Evolutionary conservation across 2,888 invertebrate species (phyloP).

Genomic region (Penaeus monodon): DNA sequence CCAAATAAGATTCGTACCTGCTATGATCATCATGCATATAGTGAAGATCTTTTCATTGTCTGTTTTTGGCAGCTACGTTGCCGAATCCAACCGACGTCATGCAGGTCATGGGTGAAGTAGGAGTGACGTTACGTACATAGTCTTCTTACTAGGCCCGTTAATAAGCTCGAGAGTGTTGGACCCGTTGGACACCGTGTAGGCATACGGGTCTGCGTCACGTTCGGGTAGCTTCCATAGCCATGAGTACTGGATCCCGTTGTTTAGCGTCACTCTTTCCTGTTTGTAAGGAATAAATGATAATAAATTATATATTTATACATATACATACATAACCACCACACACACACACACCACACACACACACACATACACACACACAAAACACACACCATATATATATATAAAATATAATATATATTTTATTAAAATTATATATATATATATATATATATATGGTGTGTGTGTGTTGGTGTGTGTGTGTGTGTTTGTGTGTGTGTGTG

Average conservation of each 20-base stretch:
- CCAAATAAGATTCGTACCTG: conserved; percentile 78
- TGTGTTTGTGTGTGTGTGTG: too few relatives aligned
- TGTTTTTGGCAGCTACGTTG: conserved; percentile 98
- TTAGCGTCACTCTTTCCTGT: conserved; percentile 78
- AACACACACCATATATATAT: too few relatives aligned
- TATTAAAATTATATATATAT: too few relatives aligned
- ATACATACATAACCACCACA: too few relatives aligned
- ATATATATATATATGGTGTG: too few relatives aligned
- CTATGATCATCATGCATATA: conserved; percentile 99
- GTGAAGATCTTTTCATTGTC: conserved; percentile 99
- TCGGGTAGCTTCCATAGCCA: conserved; percentile 98
- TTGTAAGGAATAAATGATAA: conserved; percentile 66
- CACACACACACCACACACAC: too few relatives aligned
- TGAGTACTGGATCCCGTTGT: conserved; percentile 77
- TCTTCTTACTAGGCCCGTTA: conserved; percentile 90
- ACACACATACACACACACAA: too few relatives aligned
- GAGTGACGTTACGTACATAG: conserved; percentile 96
- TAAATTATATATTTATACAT: not conserved
- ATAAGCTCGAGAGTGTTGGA: conserved; percentile 80
- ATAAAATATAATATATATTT: too few relatives aligned
- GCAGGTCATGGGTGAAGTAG: conserved; percentile 99
- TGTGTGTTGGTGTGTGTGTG: too few relatives aligned
- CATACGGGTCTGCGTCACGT: conserved; percentile 95
- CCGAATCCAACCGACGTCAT: conserved; percentile 99
- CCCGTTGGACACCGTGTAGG: conserved; percentile 87